Base-by-base conservation (phyloP, 2,797 vertebrate species). In the Novumbra hubbsi region DNA sequence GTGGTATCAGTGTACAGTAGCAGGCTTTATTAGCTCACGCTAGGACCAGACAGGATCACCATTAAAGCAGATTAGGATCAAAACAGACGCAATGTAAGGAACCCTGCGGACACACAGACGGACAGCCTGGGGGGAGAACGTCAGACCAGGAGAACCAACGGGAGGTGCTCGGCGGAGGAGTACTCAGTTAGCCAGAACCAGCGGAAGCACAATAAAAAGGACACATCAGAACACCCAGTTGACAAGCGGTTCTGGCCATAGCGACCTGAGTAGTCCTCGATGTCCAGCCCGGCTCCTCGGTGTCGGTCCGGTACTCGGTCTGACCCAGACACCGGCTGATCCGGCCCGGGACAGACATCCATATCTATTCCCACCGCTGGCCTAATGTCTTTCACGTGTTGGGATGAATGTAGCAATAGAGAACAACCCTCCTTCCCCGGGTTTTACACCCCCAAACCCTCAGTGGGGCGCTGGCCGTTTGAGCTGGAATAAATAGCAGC, bases 11-110 rank as follows among this genome's bases (percentile, higher is more conserved):
- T 55, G 52, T 55, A 55, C 5, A 7, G 34, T 38, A 6, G 34
- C 5, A 38, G 34, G 34, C 34, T 38, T 38, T 38, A 38, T 55
- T 55, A 21, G 7, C 52, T 17, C 52, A 55, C 9, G 52, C 52
- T 21, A 21, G 65, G n/a, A 38, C 50, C 41, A 50, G 49, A 50
- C 45, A 70, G 24, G 68, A 50, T 69, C 68, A 70, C 68, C 17
- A 38, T 38, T 49, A 15, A 8, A 17, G 68, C 17, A 32, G 68
- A 70, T 70, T 70, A 70, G 68, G 68, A 70, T 70, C 24, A 49
- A 70, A 28, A 70, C 16, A 12, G 48, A 70, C 16, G 68, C 48
- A 16, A 70, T 17, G 17, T 30, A 30, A 48, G n/a, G 52, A 55
- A 55, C 52, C 19, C 2, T 21, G 14, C 50, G 7, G 19, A 9